A percentile compares a stretch with the other conserved stretches of the same genome.
Conservation (phyloP, 2,888 invertebrate genomes). For the Acleris laterana region DNA sequence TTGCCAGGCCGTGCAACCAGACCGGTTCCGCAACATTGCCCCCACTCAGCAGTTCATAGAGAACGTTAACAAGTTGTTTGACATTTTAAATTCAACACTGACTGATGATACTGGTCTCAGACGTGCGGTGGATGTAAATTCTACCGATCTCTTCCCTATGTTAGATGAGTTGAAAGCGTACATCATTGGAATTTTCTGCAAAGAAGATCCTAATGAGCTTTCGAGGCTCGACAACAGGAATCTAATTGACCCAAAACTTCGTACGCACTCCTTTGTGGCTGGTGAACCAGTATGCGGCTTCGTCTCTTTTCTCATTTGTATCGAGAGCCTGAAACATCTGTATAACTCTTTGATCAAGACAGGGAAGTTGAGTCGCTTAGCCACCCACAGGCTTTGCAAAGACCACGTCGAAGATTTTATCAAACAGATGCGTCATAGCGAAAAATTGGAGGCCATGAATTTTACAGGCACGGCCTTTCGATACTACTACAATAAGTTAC, state of each 20-base stretch:
- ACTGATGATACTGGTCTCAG: not conserved
- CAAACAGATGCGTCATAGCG: not conserved
- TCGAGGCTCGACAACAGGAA: constrained; percentile 9
- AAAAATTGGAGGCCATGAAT: not conserved
- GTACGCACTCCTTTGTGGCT: constrained; percentile 12
- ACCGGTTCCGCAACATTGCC: not conserved
- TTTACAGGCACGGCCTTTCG: not conserved
- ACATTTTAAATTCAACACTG: constrained; percentile 10
- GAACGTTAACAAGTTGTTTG: constrained; percentile 11
- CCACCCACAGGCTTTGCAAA: constrained; percentile 18
- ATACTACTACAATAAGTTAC: not conserved
- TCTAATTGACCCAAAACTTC: not conserved
- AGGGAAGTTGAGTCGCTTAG: not conserved
- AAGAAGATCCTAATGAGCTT: not conserved
- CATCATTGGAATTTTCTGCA: constrained; percentile 11
- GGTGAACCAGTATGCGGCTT: constrained; percentile 16
- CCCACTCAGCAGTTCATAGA: constrained; percentile 9
- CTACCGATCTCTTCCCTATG: not conserved
- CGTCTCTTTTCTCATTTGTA: constrained; percentile 13
- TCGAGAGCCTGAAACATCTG: constrained; percentile 22
- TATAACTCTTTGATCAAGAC: constrained; percentile 7
- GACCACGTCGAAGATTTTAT: constrained; percentile 18
- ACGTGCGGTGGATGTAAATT: not conserved
- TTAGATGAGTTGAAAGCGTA: constrained; percentile 1
- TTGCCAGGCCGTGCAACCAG: constrained; percentile 2